Percentiles rank a stretch among this genome's conserved stretches.
These are phyloP conservation scores for Malacoctenus gilli DNA, from an alignment of 2,797 vertebrate species.

Conservation along the genomic window DNA sequence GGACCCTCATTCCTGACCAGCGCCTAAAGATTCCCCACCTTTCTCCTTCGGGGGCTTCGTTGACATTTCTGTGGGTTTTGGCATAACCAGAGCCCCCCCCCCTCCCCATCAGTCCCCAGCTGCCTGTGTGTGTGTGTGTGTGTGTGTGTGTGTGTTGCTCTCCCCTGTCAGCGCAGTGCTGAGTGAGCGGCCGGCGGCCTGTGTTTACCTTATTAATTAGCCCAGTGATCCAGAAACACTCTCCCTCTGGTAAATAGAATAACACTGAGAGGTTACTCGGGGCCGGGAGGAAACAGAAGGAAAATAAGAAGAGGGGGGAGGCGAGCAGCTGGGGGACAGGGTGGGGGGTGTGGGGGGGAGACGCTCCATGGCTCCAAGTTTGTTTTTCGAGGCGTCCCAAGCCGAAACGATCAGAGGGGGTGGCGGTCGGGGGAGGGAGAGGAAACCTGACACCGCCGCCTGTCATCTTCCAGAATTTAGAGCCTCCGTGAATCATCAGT, in stretches of 20 bases:
- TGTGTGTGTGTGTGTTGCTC: too few species aligned
- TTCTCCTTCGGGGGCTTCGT: neutral
- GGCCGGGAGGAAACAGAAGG: slow-evolving; percentile 25
- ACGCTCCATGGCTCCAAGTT: slow-evolving; percentile 4
- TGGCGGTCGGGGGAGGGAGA: too few species aligned
- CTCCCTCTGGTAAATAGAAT: slow-evolving; percentile 70
- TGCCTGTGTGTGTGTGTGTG: too few species aligned
- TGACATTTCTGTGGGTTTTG: neutral
- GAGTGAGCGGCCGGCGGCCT: slow-evolving; percentile 59
- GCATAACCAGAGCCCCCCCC: neutral
- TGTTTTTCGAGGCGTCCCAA: slow-evolving; percentile 28
- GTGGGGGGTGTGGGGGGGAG: too few species aligned
- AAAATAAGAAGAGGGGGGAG: slow-evolving; percentile 33
- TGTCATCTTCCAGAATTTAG: slow-evolving; percentile 47
- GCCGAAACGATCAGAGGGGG: slow-evolving; percentile 38
- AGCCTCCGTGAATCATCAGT: slow-evolving; percentile 53
- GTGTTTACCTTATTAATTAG: slow-evolving; percentile 80
- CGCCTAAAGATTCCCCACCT: neutral
- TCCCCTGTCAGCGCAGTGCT: slow-evolving; percentile 57
- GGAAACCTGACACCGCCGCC: slow-evolving; percentile 39
- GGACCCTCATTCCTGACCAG: neutral
- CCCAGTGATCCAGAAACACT: slow-evolving; percentile 76
- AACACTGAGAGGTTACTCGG: slow-evolving; percentile 61
- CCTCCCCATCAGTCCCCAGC: slow-evolving; percentile 15
- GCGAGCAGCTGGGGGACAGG: slow-evolving; percentile 7